phyloP scores from a whole-genome alignment of 2,888 invertebrate species.

The Muscina levida region DNA sequence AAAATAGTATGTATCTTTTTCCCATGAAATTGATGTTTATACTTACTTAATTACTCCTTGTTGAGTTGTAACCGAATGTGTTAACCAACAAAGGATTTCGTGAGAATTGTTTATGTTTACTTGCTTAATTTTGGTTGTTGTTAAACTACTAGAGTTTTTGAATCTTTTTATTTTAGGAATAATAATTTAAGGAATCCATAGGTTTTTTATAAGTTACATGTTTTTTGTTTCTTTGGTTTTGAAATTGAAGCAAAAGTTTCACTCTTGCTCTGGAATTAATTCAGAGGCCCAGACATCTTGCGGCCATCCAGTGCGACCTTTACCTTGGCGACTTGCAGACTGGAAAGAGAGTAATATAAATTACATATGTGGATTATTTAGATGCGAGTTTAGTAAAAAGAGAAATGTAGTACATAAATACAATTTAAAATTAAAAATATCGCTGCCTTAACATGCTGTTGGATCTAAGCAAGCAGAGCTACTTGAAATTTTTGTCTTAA shows the following conservation, averaged over 20 bases:
- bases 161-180: conserved; percentile 46
- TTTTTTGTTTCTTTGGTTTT: conserved; percentile 24
- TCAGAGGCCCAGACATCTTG: conserved; percentile 97
- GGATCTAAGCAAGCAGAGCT: too few species aligned
- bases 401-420: background rate
- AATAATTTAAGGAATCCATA: conserved; percentile 59
- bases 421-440: background rate
- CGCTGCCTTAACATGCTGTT: too few species aligned
- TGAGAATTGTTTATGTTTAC: conserved; percentile 46
- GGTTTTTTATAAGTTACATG: conserved; percentile 22
- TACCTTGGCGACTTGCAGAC: conserved; percentile 79
- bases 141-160: conserved; percentile 36
- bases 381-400: background rate
- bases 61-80: conserved; percentile 3
- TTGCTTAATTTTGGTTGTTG: conserved; percentile 32
- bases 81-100: conserved; percentile 61
- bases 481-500: conserved; percentile 5
- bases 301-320: conserved; percentile 97
- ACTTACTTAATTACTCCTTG: conserved; percentile 33
- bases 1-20: conserved; percentile 51
- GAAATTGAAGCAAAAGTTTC: conserved; percentile 48
- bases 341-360: conserved; percentile 65
- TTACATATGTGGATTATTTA: conserved; percentile 16
- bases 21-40: conserved; percentile 45
- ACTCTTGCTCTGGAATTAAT: conserved; percentile 84